These are phyloP conservation scores for Eupithecia insigniata DNA, from an alignment of 2,888 invertebrate genomes.

Conservation along the genomic window DNA sequence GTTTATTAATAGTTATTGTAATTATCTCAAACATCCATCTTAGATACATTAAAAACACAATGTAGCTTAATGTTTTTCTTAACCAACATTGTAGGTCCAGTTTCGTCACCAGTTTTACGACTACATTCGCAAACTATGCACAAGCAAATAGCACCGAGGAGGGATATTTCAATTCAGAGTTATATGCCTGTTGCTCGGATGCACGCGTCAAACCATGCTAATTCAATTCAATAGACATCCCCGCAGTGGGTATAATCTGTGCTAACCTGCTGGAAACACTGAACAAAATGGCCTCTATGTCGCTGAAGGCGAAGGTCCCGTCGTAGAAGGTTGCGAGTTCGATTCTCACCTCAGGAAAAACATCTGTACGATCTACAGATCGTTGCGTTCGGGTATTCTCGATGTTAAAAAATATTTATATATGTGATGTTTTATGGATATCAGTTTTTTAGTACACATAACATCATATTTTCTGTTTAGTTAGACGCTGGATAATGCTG, in stretches of 20 bases:
- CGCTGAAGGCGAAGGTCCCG: background rate
- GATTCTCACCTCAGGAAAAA: background rate
- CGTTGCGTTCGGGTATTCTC: background rate
- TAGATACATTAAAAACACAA: background rate
- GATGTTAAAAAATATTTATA: background rate
- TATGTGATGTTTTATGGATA: background rate
- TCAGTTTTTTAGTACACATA: background rate
- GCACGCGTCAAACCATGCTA: conserved; percentile 1
- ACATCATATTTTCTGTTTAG: background rate
- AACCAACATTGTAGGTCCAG: background rate
- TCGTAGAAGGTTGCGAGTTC: background rate
- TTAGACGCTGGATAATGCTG: background rate
- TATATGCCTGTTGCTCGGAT: background rate
- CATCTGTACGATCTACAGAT: background rate
- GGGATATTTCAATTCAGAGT: background rate
- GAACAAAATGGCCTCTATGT: background rate
- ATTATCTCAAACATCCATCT: background rate
- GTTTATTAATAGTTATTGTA: background rate
- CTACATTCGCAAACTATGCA: background rate
- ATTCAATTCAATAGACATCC: background rate
- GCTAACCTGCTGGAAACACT: background rate
- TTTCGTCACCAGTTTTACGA: background rate
- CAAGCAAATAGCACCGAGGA: background rate
- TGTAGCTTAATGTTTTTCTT: background rate
- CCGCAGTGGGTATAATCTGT: background rate